phyloP scores from a whole-genome alignment of 2,113 vertebrate genomes.

The Dasyurus viverrinus region DNA sequence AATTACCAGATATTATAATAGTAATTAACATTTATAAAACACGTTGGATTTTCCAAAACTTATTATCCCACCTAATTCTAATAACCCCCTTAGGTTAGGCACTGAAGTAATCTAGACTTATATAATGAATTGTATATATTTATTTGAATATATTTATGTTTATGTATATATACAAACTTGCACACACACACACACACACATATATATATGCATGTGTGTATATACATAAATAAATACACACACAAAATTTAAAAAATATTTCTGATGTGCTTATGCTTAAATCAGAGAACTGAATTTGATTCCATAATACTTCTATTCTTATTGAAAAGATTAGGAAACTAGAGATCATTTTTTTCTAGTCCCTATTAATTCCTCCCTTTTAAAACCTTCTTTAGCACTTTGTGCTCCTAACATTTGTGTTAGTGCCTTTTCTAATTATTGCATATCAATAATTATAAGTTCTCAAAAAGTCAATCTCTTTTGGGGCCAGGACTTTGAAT shows the following conservation, averaged over 20 bases:
- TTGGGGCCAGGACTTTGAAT: not conserved
- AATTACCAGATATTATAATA: not conserved
- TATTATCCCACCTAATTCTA: constrained; percentile 12
- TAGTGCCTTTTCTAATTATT: not conserved
- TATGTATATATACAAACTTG: too few species aligned
- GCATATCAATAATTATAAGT: not conserved
- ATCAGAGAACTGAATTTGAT: not conserved
- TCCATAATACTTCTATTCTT: not conserved
- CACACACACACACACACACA: too few species aligned
- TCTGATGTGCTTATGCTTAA: not conserved
- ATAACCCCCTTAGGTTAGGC: not conserved
- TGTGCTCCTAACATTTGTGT: too few species aligned
- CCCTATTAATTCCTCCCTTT: too few species aligned
- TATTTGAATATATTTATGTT: too few species aligned
- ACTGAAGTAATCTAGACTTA: not conserved
- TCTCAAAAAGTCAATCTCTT: not conserved
- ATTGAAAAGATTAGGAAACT: too few species aligned
- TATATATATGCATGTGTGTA: too few species aligned
- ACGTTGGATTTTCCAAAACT: not conserved
- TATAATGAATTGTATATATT: not conserved
- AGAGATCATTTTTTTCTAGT: too few species aligned
- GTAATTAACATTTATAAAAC: not conserved
- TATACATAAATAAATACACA: too few species aligned
- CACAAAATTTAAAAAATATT: not conserved
- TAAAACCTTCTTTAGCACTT: too few species aligned